Conservation (phyloP, 1,140 invertebrate genomes). For the Drosophila miranda region DNA sequence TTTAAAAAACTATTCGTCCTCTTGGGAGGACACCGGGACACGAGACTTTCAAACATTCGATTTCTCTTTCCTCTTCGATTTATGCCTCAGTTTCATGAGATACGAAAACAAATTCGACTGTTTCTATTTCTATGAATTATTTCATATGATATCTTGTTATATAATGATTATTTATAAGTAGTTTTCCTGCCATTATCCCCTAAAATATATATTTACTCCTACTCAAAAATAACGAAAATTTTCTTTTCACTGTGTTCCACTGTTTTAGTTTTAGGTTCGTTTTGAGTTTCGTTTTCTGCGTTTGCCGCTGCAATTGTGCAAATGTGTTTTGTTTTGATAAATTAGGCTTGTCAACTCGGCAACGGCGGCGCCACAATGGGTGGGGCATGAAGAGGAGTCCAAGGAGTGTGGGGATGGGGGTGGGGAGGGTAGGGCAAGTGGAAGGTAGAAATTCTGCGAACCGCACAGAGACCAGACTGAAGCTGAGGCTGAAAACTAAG, state of each 20-base stretch:
- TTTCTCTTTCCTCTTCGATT: too few relatives aligned
- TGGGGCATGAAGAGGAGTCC: background rate
- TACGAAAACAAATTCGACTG: too few relatives aligned
- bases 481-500: conserved; percentile 37
- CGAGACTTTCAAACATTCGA: too few relatives aligned
- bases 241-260: conserved; percentile 24
- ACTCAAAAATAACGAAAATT: too few relatives aligned
- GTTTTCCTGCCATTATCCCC: background rate
- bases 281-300: conserved; percentile 69
- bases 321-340: conserved; percentile 81
- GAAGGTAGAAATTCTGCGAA: conserved; percentile 41
- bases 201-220: background rate
- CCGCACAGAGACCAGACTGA: conserved; percentile 43
- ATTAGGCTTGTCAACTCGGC: conserved; percentile 81
- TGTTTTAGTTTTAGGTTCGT: conserved; percentile 41
- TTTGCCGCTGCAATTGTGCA: conserved; percentile 79
- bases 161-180: too few relatives aligned
- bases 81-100: too few relatives aligned
- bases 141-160: too few relatives aligned
- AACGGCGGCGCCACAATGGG: conserved; percentile 39
- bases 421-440: background rate
- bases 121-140: too few relatives aligned
- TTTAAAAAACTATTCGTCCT: too few relatives aligned
- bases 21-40: too few relatives aligned
- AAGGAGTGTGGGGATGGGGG: conserved; percentile 3